phyloP scores from a whole-genome alignment of 2,797 vertebrate genomes.

The Darevskia nairensis region DNA sequence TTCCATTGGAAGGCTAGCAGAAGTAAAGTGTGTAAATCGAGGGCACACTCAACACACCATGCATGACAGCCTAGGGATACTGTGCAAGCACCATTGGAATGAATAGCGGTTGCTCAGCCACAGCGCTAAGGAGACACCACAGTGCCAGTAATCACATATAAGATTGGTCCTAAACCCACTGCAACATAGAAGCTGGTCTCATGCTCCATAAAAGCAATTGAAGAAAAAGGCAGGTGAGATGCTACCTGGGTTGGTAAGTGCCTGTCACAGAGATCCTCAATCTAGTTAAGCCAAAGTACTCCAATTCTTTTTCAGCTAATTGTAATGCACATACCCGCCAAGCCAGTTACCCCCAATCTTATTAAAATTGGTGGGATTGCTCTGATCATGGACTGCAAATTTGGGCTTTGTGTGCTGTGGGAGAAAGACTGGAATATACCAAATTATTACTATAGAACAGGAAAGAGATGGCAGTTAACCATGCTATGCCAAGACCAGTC shows the following conservation, averaged over 20 bases:
- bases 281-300: background rate
- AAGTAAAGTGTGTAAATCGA: slow-evolving; percentile 32
- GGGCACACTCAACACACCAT: slow-evolving; percentile 19
- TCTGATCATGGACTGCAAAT: background rate
- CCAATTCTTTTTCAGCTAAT: background rate
- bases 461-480: background rate
- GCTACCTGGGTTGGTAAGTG: background rate
- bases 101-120: slow-evolving; percentile 9
- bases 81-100: slow-evolving; percentile 19
- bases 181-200: background rate
- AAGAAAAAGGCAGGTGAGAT: background rate
- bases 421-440: background rate
- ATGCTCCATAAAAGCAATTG: background rate
- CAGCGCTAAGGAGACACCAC: background rate
- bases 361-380: background rate
- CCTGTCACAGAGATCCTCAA: no score
- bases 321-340: background rate
- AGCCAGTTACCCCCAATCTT: background rate
- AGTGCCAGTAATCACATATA: background rate
- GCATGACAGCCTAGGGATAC: slow-evolving; percentile 9
- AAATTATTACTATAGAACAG: background rate
- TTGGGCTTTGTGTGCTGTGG: background rate
- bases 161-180: background rate
- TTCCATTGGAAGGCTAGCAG: slow-evolving; percentile 36
- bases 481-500: background rate